Conservation (phyloP, 2,797 vertebrate genomes). For the Lithobates pipiens region DNA sequence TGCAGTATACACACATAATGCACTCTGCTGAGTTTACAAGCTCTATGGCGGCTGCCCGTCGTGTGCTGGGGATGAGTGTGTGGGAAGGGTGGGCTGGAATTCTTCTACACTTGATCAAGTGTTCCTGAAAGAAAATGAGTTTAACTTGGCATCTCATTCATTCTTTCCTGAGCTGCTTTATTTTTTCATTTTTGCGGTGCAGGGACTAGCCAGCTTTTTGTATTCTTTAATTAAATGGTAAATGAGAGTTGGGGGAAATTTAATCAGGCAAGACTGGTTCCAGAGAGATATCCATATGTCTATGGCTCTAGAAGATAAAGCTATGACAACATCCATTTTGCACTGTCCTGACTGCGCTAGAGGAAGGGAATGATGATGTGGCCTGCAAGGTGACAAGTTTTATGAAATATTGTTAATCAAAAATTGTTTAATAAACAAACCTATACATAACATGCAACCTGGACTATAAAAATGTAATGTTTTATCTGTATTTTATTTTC, state of each 20-base stretch:
- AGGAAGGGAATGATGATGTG: not conserved
- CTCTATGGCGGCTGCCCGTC: not conserved
- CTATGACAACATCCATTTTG: slow-evolving; percentile 21
- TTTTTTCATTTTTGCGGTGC: slow-evolving; percentile 54
- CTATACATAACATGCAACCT: too few species aligned
- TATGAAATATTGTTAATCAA: not conserved
- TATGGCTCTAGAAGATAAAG: slow-evolving; percentile 44
- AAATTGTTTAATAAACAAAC: too few species aligned
- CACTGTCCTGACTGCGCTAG: slow-evolving; percentile 15
- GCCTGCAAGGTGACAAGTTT: not conserved
- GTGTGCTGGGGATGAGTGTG: not conserved
- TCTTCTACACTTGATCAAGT: slow-evolving; percentile 11
- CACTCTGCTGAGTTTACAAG: too few species aligned
- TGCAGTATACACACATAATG: not conserved
- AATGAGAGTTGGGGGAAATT: slow-evolving; percentile 56
- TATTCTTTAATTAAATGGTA: slow-evolving; percentile 62
- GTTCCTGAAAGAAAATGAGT: slow-evolving; percentile 24
- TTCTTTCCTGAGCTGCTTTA: slow-evolving; percentile 49
- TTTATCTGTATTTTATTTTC: not conserved
- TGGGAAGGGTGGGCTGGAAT: not conserved
- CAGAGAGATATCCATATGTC: slow-evolving; percentile 58
- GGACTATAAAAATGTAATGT: too few species aligned
- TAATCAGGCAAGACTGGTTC: slow-evolving; percentile 61
- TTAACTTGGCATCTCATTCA: slow-evolving; percentile 32
- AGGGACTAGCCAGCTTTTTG: slow-evolving; percentile 46